These are phyloP conservation scores for Smittia sp. DNA, from an alignment of 2,888 invertebrate species.

Conservation along the genomic window DNA sequence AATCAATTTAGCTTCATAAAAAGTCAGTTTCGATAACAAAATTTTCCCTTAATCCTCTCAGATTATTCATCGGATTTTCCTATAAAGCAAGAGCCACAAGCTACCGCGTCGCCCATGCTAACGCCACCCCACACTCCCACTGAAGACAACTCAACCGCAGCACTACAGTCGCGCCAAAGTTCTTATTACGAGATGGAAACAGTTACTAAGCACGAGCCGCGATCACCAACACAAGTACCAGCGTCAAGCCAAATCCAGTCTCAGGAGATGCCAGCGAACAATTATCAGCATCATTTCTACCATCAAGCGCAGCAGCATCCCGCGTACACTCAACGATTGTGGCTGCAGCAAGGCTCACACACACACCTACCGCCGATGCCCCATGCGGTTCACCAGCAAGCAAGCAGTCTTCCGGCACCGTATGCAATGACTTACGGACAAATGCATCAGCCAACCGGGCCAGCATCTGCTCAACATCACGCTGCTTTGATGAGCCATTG, in stretches of 20 bases:
- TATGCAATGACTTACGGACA: slow-evolving; percentile 45
- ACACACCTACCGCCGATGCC: slow-evolving; percentile 50
- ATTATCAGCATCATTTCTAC: slow-evolving; percentile 43
- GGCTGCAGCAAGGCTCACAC: slow-evolving; percentile 50
- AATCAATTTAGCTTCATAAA: background rate
- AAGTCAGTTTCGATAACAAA: background rate
- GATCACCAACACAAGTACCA: slow-evolving; percentile 45
- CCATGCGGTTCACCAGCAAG: slow-evolving; percentile 43
- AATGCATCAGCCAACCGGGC: slow-evolving; percentile 47
- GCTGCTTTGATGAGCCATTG: slow-evolving; percentile 70
- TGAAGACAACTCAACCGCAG: slow-evolving; percentile 50
- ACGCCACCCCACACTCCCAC: slow-evolving; percentile 75
- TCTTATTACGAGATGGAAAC: slow-evolving; percentile 29
- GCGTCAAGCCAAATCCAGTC: slow-evolving; percentile 16
- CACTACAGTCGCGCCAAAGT: background rate
- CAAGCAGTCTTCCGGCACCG: slow-evolving; percentile 44
- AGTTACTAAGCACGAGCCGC: background rate
- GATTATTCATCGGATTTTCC: slow-evolving; percentile 62
- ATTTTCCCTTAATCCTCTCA: slow-evolving; percentile 46
- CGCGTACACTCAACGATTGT: slow-evolving; percentile 45
- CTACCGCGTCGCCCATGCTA: slow-evolving; percentile 59
- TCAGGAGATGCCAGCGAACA: slow-evolving; percentile 44
- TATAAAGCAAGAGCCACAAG: slow-evolving; percentile 61
- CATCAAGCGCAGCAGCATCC: slow-evolving; percentile 43
- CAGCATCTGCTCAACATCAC: slow-evolving; percentile 55